phyloP scores from a whole-genome alignment of 2,113 vertebrate species.

The Phaethon lepturus region DNA sequence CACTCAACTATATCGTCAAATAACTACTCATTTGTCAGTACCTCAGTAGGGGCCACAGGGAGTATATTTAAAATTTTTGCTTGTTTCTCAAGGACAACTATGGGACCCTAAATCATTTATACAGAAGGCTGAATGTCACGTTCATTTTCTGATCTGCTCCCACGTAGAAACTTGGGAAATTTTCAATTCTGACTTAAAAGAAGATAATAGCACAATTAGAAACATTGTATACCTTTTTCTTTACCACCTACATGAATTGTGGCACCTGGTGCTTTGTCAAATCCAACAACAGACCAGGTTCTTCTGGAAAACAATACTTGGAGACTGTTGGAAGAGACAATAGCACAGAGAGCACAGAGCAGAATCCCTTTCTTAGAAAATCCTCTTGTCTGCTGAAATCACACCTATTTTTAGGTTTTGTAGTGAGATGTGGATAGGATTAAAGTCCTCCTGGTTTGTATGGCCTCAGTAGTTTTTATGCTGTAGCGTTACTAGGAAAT shows the following conservation, averaged over 20 bases:
- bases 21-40: background rate
- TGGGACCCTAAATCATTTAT: background rate
- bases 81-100: background rate
- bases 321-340: background rate
- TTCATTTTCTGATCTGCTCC: background rate
- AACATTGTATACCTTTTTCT: background rate
- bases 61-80: background rate
- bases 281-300: background rate
- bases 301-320: background rate
- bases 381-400: background rate
- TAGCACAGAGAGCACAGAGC: background rate
- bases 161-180: background rate
- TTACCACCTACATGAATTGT: background rate
- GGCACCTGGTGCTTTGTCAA: background rate
- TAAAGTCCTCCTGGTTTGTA: background rate
- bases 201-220: background rate
- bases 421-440: fast-evolving
- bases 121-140: background rate
- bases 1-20: background rate
- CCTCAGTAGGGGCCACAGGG: background rate
- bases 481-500: background rate
- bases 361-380: background rate
- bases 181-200: background rate
- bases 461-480: background rate
- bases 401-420: background rate